These are phyloP conservation scores for Folsomia manolachei DNA, from an alignment of 2,888 invertebrate genomes.

Conservation along the genomic window DNA sequence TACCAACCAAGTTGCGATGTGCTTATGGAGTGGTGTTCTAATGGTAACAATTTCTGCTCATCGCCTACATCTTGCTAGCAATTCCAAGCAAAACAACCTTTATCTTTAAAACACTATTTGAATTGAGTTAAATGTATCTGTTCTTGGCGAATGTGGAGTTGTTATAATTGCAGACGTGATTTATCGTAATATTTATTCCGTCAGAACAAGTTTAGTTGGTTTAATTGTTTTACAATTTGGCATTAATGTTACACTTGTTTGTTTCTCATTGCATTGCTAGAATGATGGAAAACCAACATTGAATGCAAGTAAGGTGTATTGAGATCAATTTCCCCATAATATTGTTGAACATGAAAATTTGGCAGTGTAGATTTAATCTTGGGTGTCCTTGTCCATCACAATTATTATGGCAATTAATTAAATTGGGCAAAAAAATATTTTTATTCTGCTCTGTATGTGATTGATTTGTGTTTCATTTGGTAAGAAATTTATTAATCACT, in stretches of 20 bases:
- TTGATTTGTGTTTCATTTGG: too few relatives aligned
- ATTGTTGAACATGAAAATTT: neutral
- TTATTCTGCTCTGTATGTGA: too few relatives aligned
- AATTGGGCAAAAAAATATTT: neutral
- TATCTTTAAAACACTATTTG: too few relatives aligned
- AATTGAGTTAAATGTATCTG: too few relatives aligned
- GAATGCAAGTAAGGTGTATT: neutral
- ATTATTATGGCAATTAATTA: neutral
- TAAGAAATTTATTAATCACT: too few relatives aligned
- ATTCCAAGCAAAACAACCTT: too few relatives aligned
- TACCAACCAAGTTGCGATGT: neutral
- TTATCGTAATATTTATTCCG: too few relatives aligned
- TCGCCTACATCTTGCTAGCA: neutral
- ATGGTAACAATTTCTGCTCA: neutral
- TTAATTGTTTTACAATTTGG: slow-evolving; percentile 8
- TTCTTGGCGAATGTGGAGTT: too few relatives aligned
- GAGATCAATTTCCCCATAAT: neutral
- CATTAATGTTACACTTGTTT: neutral
- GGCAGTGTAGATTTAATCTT: neutral
- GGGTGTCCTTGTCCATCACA: neutral
- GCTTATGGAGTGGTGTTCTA: neutral
- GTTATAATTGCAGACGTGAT: too few relatives aligned
- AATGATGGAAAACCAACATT: too few relatives aligned
- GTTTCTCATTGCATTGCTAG: neutral
- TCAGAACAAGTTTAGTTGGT: neutral